A percentile compares a stretch with the other conserved stretches of the same genome.
Evolutionary conservation across 2,797 vertebrate species (phyloP).

Genomic region (Macroramphosus scolopax): DNA sequence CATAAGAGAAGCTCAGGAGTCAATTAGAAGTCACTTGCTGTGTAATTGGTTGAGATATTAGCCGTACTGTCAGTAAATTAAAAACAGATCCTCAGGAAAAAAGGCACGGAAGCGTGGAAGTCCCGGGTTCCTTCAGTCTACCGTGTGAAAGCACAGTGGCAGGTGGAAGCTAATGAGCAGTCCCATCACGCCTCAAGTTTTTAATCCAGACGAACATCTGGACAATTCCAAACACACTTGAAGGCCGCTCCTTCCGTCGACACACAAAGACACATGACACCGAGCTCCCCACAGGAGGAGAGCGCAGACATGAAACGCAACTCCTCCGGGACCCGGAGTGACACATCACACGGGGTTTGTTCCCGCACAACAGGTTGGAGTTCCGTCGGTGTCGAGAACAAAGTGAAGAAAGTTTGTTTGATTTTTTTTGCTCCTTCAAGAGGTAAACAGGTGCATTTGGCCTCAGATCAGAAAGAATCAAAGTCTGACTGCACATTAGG

Average conservation of each 20-base stretch:
- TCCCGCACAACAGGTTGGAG: slow-evolving; percentile 34
- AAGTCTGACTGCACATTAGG: slow-evolving; percentile 26
- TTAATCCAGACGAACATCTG: slow-evolving; percentile 61
- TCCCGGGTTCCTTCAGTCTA: slow-evolving; percentile 31
- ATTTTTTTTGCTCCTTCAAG: slow-evolving; percentile 14
- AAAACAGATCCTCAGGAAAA: slow-evolving; percentile 82
- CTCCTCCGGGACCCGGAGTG: slow-evolving; percentile 9
- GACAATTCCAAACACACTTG: slow-evolving; percentile 16
- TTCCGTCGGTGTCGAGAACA: slow-evolving; percentile 21
- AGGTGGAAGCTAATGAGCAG: slow-evolving; percentile 58
- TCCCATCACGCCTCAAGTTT: slow-evolving; percentile 32
- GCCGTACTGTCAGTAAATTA: slow-evolving; percentile 81
- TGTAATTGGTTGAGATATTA: slow-evolving; percentile 83
- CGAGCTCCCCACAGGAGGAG: too few relatives aligned
- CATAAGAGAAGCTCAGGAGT: slow-evolving; percentile 63
- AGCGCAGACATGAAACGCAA: not conserved
- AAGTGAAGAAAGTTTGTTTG: slow-evolving; percentile 5
- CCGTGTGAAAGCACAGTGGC: slow-evolving; percentile 41
- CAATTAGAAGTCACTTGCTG: slow-evolving; percentile 81
- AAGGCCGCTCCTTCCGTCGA: slow-evolving; percentile 6
- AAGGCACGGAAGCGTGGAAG: slow-evolving; percentile 48
- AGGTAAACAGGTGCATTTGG: slow-evolving; percentile 14
- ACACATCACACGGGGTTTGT: slow-evolving; percentile 12
- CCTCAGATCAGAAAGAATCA: slow-evolving; percentile 19
- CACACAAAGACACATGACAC: slow-evolving; percentile 1